Conservation (phyloP, 2,888 invertebrate genomes). For the Eristalis arbustorum region DNA sequence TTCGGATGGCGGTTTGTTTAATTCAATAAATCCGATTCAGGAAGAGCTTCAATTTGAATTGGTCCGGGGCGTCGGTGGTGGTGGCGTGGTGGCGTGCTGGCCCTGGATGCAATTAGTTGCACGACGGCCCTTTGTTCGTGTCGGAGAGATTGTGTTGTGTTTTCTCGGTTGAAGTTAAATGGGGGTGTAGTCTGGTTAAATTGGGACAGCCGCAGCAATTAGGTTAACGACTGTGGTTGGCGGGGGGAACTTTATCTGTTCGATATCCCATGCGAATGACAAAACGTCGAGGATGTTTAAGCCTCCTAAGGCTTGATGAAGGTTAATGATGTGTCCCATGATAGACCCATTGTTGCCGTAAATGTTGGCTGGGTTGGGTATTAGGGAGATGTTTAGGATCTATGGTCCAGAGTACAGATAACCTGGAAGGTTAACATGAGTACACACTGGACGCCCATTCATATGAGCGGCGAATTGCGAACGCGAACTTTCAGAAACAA, state of each 20-base stretch:
- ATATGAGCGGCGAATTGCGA: too few relatives aligned
- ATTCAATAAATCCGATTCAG: slow-evolving; percentile 52
- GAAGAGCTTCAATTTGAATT: slow-evolving; percentile 34
- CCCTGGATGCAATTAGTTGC: slow-evolving; percentile 35
- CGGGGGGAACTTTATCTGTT: not conserved
- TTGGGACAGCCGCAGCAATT: not conserved
- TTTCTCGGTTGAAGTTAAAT: slow-evolving; percentile 35
- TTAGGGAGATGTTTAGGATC: too few relatives aligned
- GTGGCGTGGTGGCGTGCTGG: slow-evolving; percentile 3
- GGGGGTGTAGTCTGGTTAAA: slow-evolving; percentile 27
- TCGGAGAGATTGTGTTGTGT: not conserved
- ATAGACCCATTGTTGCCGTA: too few relatives aligned
- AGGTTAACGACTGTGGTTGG: not conserved
- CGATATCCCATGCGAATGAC: not conserved
- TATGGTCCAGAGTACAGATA: too few relatives aligned
- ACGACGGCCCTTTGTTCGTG: slow-evolving; percentile 35
- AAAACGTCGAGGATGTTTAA: not conserved
- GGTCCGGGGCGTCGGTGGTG: slow-evolving; percentile 6
- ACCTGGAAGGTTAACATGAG: too few relatives aligned
- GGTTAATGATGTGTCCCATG: not conserved
- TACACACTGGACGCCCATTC: too few relatives aligned
- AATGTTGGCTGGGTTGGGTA: too few relatives aligned
- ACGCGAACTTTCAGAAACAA: too few relatives aligned
- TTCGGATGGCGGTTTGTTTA: slow-evolving; percentile 48
- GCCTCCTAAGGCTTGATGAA: not conserved